phyloP scores from a whole-genome alignment of 2,113 vertebrate genomes.

The Otis tarda region DNA sequence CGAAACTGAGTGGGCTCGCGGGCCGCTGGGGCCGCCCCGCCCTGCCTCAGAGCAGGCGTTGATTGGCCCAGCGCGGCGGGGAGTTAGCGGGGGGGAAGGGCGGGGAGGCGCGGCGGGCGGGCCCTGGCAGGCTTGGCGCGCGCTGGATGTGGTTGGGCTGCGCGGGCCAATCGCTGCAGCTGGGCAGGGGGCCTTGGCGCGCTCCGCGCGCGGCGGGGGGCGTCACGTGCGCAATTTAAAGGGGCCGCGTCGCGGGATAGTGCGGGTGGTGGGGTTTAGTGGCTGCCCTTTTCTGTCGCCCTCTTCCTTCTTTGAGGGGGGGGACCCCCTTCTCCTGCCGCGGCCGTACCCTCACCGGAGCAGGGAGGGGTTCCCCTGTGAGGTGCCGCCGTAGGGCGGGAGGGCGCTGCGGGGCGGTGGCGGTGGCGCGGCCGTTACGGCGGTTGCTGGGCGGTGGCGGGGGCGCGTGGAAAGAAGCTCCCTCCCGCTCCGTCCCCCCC shows the following conservation, averaged over 20 bases:
- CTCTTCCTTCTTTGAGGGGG: no score
- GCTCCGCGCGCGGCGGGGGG: neutral
- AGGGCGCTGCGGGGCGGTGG: neutral
- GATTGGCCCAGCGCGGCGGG: neutral
- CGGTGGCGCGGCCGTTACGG: neutral
- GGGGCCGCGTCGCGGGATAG: neutral
- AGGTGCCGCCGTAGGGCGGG: neutral
- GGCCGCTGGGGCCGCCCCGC: neutral
- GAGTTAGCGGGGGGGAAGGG: neutral
- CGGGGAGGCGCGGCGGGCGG: neutral
- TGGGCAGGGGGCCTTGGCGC: neutral
- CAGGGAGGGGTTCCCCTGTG: neutral
- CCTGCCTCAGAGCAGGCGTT: neutral
- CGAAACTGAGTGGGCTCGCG: slow-evolving; percentile 44
- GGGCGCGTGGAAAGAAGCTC: no score
- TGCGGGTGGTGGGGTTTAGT: no score
- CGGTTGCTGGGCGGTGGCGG: neutral
- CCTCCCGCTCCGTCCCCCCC: no score
- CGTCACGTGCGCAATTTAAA: slow-evolving; percentile 31
- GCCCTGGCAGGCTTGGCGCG: neutral
- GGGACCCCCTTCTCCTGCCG: no score
- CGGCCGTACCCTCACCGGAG: neutral
- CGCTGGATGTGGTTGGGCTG: neutral
- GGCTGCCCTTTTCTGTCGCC: no score
- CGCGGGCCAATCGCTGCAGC: neutral